Percentiles rank a stretch among this genome's conserved stretches.
Conservation (phyloP, 2,797 vertebrate genomes). For the Malurus leucopterus region DNA sequence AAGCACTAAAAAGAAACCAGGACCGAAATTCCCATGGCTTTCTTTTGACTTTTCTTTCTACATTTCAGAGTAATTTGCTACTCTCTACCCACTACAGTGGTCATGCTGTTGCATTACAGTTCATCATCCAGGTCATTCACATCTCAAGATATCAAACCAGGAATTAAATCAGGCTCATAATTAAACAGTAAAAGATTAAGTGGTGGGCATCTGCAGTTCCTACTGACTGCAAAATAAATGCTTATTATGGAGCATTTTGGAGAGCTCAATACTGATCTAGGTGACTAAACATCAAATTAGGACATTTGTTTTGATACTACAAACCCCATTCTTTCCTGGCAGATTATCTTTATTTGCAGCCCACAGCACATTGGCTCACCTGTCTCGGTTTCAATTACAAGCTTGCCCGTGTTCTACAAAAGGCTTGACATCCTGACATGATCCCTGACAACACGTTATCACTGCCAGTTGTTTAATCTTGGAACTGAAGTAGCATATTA, state of each 20-base stretch:
- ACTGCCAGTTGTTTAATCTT: slow-evolving; percentile 2
- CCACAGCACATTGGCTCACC: neutral
- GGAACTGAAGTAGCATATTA: slow-evolving; percentile 9
- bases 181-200: neutral
- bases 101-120: neutral
- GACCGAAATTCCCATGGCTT: neutral
- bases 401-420: neutral
- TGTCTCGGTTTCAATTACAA: neutral
- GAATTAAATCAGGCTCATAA: neutral
- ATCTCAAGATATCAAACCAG: neutral
- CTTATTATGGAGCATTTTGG: neutral
- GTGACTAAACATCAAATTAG: neutral
- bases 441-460: neutral
- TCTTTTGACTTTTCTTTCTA: neutral
- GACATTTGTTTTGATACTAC: neutral
- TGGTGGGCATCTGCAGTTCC: neutral
- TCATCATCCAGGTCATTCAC: neutral
- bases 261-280: neutral
- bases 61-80: neutral
- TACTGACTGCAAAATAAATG: neutral
- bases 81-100: neutral
- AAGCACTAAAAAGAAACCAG: neutral
- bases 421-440: neutral
- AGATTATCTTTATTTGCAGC: neutral
- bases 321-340: neutral